Evolutionary conservation across 2,888 invertebrate species (phyloP), one percentile per base, ranked within the genome.

Genomic region (Pandemis corylana): DNA sequence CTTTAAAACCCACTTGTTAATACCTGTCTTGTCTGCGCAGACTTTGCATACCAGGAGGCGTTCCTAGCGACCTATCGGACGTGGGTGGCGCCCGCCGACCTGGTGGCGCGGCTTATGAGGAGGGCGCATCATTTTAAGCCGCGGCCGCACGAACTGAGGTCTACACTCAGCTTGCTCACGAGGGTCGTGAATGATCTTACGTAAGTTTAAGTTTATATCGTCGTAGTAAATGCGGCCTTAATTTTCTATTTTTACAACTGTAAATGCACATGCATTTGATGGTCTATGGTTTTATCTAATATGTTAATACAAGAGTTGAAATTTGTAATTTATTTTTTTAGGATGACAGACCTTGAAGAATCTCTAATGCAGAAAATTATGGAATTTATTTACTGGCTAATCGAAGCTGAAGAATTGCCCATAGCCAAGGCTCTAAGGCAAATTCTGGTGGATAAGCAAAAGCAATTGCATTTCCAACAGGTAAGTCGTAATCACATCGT

Each of bases 41-140:
- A 98, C 92, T 97, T 98, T 92, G 96, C 98, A 90, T 99, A 98
- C 94, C 98, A 98, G 95, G 99, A 99, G 95, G 99, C 99, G 78
- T 99, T 99, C 94, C 96, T 99, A 82, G 98, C 99, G 71, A 99
- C 99, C 76, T 99, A 99, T 94, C 96, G 99, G 81, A 99, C 99
- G 77, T 99, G 99, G 95, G 97, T 99, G 87, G 95, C 97, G 76
- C 98, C 99, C 41, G 93, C 96, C 84, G 97, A 97, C 80, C 95
- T 99, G 80, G 96, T 99, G 80, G 96, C 96, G 85, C 98, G 99
- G 85, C 94, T 99, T 73, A 96, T 98, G 86, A 96, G 97, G 85
- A 89, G 94, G 79, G 93, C 96, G 96, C 83, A 97, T 95, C 94
- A 96, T 96, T 88, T 95, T 83, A 85, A 89, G 9, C 77, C 90